These are phyloP conservation scores for Actias luna DNA, from an alignment of 2,888 invertebrate species.

Conservation along the genomic window DNA sequence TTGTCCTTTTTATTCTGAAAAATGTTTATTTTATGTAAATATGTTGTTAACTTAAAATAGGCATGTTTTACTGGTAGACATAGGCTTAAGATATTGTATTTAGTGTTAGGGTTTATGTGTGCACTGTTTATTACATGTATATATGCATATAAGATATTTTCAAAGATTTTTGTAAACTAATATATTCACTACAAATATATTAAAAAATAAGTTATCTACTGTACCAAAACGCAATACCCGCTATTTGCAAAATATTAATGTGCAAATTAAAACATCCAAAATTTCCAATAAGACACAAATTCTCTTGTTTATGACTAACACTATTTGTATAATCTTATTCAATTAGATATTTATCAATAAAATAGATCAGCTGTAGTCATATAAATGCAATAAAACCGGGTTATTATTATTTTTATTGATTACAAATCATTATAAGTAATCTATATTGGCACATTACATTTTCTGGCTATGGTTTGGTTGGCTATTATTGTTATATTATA, in stretches of 20 bases:
- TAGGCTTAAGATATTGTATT: neutral
- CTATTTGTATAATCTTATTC: slow-evolving; percentile 28
- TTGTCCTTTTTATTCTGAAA: slow-evolving; percentile 32
- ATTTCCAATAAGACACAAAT: slow-evolving; percentile 40
- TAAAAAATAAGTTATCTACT: neutral
- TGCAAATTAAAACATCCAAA: neutral
- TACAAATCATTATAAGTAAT: slow-evolving; percentile 39
- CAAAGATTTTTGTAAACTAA: neutral
- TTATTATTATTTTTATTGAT: slow-evolving; percentile 50
- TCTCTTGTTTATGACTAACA: slow-evolving; percentile 35
- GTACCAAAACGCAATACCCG: neutral
- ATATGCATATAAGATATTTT: slow-evolving; percentile 7
- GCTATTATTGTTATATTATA: neutral
- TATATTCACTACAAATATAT: neutral
- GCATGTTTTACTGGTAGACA: neutral
- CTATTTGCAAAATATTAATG: neutral
- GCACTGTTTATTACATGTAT: neutral
- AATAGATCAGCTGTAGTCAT: slow-evolving; percentile 40
- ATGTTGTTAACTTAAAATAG: neutral
- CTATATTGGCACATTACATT: slow-evolving; percentile 26
- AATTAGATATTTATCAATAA: slow-evolving; percentile 40
- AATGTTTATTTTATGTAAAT: slow-evolving; percentile 21
- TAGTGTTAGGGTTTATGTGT: neutral
- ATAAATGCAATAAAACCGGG: slow-evolving; percentile 51
- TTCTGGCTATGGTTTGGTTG: slow-evolving; percentile 18